Conservation (phyloP, 2,888 invertebrate genomes). For the Ormyrus labotus region DNA sequence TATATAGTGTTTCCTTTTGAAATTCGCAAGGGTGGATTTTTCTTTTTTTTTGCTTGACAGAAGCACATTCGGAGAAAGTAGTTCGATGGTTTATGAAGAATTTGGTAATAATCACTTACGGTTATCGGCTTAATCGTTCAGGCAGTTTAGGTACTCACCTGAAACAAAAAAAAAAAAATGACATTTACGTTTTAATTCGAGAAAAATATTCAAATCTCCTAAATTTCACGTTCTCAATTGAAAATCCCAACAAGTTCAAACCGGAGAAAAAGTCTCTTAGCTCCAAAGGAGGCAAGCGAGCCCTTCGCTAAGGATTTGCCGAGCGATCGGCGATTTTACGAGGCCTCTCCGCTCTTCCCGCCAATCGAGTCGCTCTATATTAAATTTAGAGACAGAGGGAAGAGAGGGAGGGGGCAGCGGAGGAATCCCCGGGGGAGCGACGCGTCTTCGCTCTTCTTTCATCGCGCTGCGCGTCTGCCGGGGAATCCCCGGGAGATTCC, state of each 20-base stretch:
- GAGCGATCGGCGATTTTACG: constrained; percentile 72
- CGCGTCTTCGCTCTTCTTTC: neutral
- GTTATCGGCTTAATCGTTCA: constrained; percentile 30
- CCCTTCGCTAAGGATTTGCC: constrained; percentile 64
- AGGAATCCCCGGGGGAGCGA: constrained; percentile 24
- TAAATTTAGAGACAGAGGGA: constrained; percentile 69
- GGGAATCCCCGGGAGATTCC: constrained; percentile 33
- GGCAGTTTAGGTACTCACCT: constrained; percentile 13
- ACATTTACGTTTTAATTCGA: neutral
- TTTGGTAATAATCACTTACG: no score
- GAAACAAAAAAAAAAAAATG: constrained; percentile 28
- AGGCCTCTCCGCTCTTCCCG: constrained; percentile 63
- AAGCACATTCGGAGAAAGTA: no score
- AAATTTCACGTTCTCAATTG: no score
- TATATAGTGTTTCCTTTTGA: no score
- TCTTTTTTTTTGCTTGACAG: no score
- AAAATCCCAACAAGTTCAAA: no score
- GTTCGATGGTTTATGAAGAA: no score
- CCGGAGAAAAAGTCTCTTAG: no score
- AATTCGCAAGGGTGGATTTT: no score
- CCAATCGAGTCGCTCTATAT: constrained; percentile 72
- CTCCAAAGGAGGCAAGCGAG: no score
- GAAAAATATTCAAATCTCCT: no score
- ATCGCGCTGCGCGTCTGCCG: neutral
- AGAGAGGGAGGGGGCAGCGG: neutral